Base-by-base conservation (phyloP, 2,113 vertebrate genomes). In the Apus apus region DNA sequence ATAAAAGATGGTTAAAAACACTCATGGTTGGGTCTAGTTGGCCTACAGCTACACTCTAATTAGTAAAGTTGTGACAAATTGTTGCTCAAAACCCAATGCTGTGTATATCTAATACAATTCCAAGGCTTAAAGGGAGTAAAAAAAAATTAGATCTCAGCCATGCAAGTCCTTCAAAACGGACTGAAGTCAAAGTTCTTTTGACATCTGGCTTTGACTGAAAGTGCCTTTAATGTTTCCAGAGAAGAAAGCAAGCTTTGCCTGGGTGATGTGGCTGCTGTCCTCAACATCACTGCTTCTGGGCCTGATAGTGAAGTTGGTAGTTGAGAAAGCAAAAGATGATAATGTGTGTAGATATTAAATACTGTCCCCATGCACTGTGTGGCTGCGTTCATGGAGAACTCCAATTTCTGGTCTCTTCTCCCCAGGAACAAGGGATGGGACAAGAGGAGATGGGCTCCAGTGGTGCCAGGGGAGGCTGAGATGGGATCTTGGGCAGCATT, bases 331-430 rank as follows among this genome's bases (percentile, higher is more conserved):
- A n/a, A n/a, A n/a, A n/a, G n/a, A n/a, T n/a, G 13, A 40, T 40
- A 40, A 40, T 13, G 6, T 2, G 8, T 2, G 8, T 4, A 10
- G 27, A 10, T 5, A 32, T 30, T 25, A 36, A 45, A 62, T 23
- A 11, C 4, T 1, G 7, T 6, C n/a, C 3, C 21, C 26, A 3
- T 0, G 4, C 18, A 3, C 40, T 15, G 11, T 12, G 50, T 8
- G 36, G 56, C 48, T 13, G 22, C 13, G 1, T 10, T 4, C 38
- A 3, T 15, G 23, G 22, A 34, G 38, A 54, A 26, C 40, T 43
- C 12, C 40, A 43, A 43, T 8, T 43, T 8, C 40, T 43, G 40
- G 13, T 14, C 40, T 43, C 12, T 43, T 10, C 40, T 43, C 40
- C 40, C 40, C 11, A 43, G 40, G 40, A 43, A 43, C 40, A 43